phyloP scores from a whole-genome alignment of 1,140 invertebrate species.

The Acromyrmex echinatior region DNA sequence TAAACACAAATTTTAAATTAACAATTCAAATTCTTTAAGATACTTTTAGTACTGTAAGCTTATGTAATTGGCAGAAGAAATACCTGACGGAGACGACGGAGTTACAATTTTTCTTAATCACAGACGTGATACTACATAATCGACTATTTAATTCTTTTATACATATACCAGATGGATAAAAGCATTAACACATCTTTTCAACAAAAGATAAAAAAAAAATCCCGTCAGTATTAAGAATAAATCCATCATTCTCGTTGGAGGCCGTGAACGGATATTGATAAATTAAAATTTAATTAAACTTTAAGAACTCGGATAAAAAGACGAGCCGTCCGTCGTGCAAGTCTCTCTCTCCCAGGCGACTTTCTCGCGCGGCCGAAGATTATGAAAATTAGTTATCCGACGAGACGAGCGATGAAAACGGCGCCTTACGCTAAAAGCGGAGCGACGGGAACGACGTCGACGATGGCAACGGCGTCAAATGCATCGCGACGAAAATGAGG shows the following conservation, averaged over 20 bases:
- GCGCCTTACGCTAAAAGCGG: constrained; percentile 63
- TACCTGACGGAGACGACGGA: background rate
- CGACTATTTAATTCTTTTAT: background rate
- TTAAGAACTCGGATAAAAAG: constrained; percentile 62
- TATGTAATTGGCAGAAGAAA: background rate
- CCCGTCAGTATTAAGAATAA: constrained; percentile 57
- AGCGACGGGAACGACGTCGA: constrained; percentile 37
- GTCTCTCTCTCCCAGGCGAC: constrained; percentile 25
- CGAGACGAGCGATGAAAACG: constrained; percentile 60
- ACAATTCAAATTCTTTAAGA: background rate
- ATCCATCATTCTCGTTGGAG: constrained; percentile 30
- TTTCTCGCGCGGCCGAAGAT: constrained; percentile 57
- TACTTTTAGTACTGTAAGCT: background rate
- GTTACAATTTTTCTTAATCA: background rate
- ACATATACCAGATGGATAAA: background rate
- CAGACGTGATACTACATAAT: background rate
- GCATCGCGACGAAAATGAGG: constrained; percentile 47
- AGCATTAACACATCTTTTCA: background rate
- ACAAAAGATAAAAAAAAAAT: background rate
- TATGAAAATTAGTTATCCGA: constrained; percentile 65
- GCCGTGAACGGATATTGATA: constrained; percentile 57
- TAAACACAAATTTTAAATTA: background rate
- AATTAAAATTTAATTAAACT: constrained; percentile 66
- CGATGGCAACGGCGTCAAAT: constrained; percentile 35
- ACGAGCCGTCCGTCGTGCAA: constrained; percentile 46